phyloP scores from a whole-genome alignment of 2,797 vertebrate genomes.

The Chlorospingus semifuscus region DNA sequence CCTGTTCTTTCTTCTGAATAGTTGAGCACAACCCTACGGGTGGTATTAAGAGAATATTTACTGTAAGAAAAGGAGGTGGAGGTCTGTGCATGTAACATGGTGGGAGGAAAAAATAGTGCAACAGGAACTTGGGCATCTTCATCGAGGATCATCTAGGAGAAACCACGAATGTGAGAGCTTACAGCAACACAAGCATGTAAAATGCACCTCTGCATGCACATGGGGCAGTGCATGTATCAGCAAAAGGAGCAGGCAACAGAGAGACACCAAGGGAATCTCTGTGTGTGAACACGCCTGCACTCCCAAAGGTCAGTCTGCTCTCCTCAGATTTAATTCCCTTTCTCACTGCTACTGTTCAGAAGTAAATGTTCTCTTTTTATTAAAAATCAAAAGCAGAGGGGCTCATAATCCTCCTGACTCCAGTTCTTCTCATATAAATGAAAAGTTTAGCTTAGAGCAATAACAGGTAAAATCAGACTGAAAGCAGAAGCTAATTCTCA shows the following conservation, averaged over 20 bases:
- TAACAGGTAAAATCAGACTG: slow-evolving; percentile 71
- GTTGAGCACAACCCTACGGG: neutral
- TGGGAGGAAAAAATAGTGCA: neutral
- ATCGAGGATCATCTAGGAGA: neutral
- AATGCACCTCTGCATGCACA: neutral
- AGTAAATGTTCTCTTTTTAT: slow-evolving; percentile 77
- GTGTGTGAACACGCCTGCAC: neutral
- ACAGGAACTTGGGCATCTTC: neutral
- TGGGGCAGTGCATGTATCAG: rapidly evolving
- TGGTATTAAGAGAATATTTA: neutral
- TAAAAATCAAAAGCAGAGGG: slow-evolving; percentile 79
- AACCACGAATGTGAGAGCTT: neutral
- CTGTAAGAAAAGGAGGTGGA: neutral
- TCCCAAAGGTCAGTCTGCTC: slow-evolving; percentile 75
- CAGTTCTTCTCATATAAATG: slow-evolving; percentile 76
- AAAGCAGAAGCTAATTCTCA: slow-evolving; percentile 70
- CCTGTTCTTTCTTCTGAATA: neutral
- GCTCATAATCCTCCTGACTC: slow-evolving; percentile 75
- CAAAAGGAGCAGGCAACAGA: neutral
- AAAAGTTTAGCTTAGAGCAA: slow-evolving; percentile 79
- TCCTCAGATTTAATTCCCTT: slow-evolving; percentile 76
- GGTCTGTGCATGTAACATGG: rapidly evolving
- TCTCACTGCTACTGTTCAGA: slow-evolving; percentile 74
- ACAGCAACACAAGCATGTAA: neutral
- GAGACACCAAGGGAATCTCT: neutral